Conservation (phyloP, 2,797 vertebrate genomes). For the Microctenopoma steveboyesi region DNA sequence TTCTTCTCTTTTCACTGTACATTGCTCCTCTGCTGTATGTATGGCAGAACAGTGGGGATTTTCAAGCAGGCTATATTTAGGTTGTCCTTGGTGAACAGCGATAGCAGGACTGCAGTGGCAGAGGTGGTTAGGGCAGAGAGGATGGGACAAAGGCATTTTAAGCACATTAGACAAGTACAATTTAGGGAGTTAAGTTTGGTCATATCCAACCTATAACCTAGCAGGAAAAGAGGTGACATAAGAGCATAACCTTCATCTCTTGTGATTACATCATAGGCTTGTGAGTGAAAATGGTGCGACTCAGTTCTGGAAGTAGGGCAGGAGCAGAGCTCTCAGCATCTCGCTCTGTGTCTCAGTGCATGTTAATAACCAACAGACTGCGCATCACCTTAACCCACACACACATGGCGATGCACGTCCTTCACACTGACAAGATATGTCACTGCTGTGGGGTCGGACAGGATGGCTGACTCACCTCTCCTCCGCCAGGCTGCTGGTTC, state of each 20-base stretch:
- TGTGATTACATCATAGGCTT: slow-evolving; percentile 42
- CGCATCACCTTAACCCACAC: slow-evolving; percentile 50
- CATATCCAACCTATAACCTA: neutral
- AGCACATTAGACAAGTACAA: neutral
- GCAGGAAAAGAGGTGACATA: slow-evolving; percentile 5
- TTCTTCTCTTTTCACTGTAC: slow-evolving; percentile 12
- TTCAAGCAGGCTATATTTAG: slow-evolving; percentile 78
- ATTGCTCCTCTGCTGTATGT: slow-evolving; percentile 40
- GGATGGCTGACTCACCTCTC: slow-evolving; percentile 61
- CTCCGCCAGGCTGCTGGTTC: slow-evolving; percentile 27
- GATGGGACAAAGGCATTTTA: slow-evolving; percentile 28
- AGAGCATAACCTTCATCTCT: slow-evolving; percentile 12
- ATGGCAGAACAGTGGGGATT: slow-evolving; percentile 63
- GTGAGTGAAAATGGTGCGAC: slow-evolving; percentile 46
- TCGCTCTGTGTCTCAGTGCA: slow-evolving; percentile 36
- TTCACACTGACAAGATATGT: slow-evolving; percentile 50
- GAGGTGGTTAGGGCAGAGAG: slow-evolving; percentile 40
- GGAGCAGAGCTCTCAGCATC: slow-evolving; percentile 56
- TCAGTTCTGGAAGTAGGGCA: slow-evolving; percentile 66
- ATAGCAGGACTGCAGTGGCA: slow-evolving; percentile 56
- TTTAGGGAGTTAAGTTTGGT: neutral
- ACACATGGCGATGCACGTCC: slow-evolving; percentile 34
- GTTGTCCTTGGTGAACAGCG: slow-evolving; percentile 63
- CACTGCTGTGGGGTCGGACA: slow-evolving; percentile 33
- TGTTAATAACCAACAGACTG: slow-evolving; percentile 59